A percentile compares a stretch with the other conserved stretches of the same genome.
These are phyloP conservation scores for human (Homo sapiens) DNA, from an alignment of 2,113 vertebrate genomes.

Conservation along the genomic window GRCh38 chr13:28373501-28374000, in stretches of 20 bases:
- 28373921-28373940: not conserved
- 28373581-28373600: not conserved
- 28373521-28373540: not conserved
- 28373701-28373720: not conserved
- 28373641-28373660: not conserved
- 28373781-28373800: not conserved
- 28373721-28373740: not conserved
- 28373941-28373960: not conserved
- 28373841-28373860: rapidly evolving
- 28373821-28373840: not conserved
- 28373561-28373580: not conserved
- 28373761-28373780: not conserved
- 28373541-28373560: not conserved
- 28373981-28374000: not conserved
- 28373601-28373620: not conserved
- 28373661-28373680: not conserved
- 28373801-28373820: not conserved
- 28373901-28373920: not conserved
- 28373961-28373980: not conserved
- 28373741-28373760: not conserved
- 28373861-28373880: not conserved
- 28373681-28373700: not conserved
- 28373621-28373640: not conserved
- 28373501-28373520: not conserved
- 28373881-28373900: not conserved